These are phyloP conservation scores for Zaprionus kolodkinae DNA, from an alignment of 1,140 invertebrate genomes.

Conservation along the genomic window DNA sequence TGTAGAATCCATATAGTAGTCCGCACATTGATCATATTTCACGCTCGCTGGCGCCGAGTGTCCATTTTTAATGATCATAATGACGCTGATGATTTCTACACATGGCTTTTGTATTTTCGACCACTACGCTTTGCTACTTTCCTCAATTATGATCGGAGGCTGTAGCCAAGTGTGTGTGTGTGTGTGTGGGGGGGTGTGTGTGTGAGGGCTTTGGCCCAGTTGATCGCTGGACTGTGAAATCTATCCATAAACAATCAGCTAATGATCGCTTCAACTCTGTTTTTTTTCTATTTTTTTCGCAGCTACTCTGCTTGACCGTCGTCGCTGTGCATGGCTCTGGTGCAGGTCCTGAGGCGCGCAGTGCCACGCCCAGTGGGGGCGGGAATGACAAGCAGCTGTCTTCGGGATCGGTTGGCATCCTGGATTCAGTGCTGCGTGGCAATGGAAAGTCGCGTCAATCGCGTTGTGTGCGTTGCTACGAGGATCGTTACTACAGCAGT, in stretches of 20 bases:
- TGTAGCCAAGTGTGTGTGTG: conserved; percentile 18
- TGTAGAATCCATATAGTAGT: neutral
- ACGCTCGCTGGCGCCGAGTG: conserved; percentile 66
- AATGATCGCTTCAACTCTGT: conserved; percentile 48
- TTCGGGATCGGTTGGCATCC: conserved; percentile 35
- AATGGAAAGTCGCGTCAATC: conserved; percentile 73
- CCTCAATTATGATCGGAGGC: conserved; percentile 75
- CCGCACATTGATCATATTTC: conserved; percentile 71
- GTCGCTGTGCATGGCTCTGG: conserved; percentile 33
- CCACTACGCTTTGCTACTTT: conserved; percentile 51
- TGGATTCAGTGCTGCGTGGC: conserved; percentile 55
- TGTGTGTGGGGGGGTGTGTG: conserved; percentile 12
- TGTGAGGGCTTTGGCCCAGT: conserved; percentile 61
- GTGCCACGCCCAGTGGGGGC: conserved; percentile 21
- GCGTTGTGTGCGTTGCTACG: conserved; percentile 78
- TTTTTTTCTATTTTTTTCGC: neutral
- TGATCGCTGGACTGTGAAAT: conserved; percentile 69
- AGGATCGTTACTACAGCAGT: conserved; percentile 63
- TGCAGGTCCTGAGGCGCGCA: conserved; percentile 48
- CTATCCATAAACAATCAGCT: conserved; percentile 71
- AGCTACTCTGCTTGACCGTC: conserved; percentile 61
- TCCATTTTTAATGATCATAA: conserved; percentile 66
- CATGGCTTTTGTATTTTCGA: conserved; percentile 50
- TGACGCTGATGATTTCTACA: conserved; percentile 48
- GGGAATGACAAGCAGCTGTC: conserved; percentile 24